Percentiles rank a stretch among this genome's conserved stretches.
These are phyloP conservation scores for Melanerpes aurifrons DNA, from an alignment of 2,113 vertebrate species.

Conservation along the genomic window DNA sequence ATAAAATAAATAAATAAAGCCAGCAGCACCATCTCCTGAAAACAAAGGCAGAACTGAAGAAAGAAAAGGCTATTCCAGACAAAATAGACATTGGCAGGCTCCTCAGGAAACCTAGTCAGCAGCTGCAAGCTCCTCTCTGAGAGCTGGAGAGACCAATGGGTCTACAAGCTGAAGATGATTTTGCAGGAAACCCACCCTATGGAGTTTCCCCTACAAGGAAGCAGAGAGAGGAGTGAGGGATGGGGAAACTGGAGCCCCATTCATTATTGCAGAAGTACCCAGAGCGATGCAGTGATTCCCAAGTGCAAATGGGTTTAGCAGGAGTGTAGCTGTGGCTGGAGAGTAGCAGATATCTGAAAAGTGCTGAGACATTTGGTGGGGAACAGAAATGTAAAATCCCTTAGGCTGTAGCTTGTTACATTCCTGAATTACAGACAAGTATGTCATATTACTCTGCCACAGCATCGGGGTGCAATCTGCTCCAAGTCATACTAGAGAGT, in stretches of 20 bases:
- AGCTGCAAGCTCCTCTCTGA: not conserved
- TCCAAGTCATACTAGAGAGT: rapidly evolving
- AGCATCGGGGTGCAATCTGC: not conserved
- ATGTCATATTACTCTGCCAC: not conserved
- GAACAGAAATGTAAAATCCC: not conserved
- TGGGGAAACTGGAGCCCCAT: not conserved
- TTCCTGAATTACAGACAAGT: not conserved
- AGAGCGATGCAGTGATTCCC: not conserved
- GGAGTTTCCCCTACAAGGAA: not conserved
- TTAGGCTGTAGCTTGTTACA: not conserved
- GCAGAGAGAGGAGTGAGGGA: not conserved
- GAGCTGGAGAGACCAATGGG: rapidly evolving
- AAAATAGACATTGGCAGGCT: not conserved
- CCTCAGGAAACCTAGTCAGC: not conserved
- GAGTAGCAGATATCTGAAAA: not conserved
- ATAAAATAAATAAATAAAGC: not conserved
- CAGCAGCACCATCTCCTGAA: not conserved
- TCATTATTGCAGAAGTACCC: not conserved
- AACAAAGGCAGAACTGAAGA: not conserved
- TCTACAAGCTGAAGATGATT: not conserved
- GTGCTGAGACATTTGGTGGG: not conserved
- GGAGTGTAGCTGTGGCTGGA: not conserved
- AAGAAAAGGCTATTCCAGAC: not conserved
- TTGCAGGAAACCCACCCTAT: not conserved
- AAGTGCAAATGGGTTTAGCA: not conserved